Evolutionary conservation across 2,888 invertebrate species (phyloP), one percentile per base, ranked within the genome.

Genomic region (Ennomos quercinarius): DNA sequence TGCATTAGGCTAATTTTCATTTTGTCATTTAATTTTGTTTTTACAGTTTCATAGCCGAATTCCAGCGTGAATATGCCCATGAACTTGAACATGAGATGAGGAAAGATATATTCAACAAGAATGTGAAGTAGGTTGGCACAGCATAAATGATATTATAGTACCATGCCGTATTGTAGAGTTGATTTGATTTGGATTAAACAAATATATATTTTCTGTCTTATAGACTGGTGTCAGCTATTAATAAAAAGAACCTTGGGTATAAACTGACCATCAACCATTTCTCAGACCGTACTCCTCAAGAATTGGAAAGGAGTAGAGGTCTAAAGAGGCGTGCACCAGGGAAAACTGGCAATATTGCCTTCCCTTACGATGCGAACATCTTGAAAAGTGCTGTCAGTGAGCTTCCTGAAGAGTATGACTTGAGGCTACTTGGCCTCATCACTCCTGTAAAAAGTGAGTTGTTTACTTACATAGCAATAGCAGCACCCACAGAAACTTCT

Each of bases 201-300:
- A 27, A 27, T 27, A 27, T 27, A 39, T 8, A n/a, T 47, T 47
- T 37, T 9, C 2, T 10, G 13, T n/a, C 12, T 11, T 34, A 10
- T 10, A 61, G 60, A 13, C 12, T 61, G 55, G 60, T 61, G 4
- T 6, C 51, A 40, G n/a, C 51, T 9, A 27, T 63, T 68, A 10
- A 77, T 68, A 34, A 89, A 87, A 46, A 75, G 46, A 83, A 87
- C 27, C 71, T 78, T 17, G 76, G 81, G 2, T 89, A 81, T 64
- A 87, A 79, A 59, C 77, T 89, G 0, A 58, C 77, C 1, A 66
- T 89, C 10, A 89, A 87, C 61, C 69, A 86, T n/a, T 84, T 89
- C 39, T 74, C 87, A 43, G 89, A 89, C 51, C 82, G 77, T 17
- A 86, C 86, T 12, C 77, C 77, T 2, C 67, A 81, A 47, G 89